These are phyloP conservation scores for Suncus etruscus DNA, from an alignment of 2,113 vertebrate species.

Conservation along the genomic window DNA sequence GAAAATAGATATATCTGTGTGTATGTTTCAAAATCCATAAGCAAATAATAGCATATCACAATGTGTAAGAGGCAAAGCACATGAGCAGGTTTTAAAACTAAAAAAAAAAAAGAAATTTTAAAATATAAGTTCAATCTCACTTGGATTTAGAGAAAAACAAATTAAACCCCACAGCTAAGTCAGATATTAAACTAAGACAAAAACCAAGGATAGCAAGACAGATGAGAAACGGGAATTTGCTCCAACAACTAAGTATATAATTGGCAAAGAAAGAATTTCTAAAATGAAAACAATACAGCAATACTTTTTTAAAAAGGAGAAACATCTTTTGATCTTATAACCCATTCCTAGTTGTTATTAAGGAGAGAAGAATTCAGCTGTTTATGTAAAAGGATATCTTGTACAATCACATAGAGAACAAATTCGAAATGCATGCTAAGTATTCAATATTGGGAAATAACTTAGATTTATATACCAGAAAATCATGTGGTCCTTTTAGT, in stretches of 20 bases:
- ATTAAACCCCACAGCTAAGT: not conserved
- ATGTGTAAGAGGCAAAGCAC: not conserved
- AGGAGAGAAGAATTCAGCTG: not conserved
- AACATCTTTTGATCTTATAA: conserved; percentile 25
- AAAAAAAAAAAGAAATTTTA: conserved; percentile 16
- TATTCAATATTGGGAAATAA: conserved; percentile 2
- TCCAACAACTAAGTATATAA: not conserved
- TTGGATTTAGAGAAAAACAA: conserved; percentile 18
- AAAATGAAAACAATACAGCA: not conserved
- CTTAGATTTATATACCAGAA: not conserved
- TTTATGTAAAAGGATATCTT: not conserved
- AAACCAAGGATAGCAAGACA: not conserved
- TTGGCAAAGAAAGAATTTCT: conserved; percentile 29
- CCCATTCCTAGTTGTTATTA: not conserved
- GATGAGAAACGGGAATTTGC: not conserved
- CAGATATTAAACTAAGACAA: conserved; percentile 38
- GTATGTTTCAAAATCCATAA: not conserved
- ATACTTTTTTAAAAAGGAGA: not conserved
- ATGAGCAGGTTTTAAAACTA: not conserved
- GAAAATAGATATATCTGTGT: not conserved
- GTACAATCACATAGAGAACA: conserved; percentile 3
- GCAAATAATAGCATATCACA: not conserved
- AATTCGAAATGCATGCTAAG: not conserved
- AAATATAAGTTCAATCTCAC: not conserved
- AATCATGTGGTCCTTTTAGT: not conserved